Conservation (phyloP, 1,140 invertebrate genomes). For the Sycobia sp. region DNA sequence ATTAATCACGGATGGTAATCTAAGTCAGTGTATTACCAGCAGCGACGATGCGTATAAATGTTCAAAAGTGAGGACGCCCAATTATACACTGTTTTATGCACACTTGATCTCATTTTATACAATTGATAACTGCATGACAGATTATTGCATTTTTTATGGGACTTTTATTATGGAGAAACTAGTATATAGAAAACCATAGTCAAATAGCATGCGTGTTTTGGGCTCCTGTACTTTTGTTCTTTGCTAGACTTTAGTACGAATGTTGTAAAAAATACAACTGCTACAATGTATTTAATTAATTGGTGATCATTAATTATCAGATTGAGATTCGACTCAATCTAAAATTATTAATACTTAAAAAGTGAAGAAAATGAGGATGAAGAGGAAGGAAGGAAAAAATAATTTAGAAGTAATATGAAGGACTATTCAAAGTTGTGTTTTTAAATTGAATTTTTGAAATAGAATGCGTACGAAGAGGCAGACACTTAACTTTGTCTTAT, state of each 20-base stretch:
- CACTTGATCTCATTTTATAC: conserved; percentile 24
- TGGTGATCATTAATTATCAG: conserved; percentile 48
- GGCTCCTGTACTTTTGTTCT: conserved; percentile 55
- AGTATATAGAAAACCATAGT: neutral
- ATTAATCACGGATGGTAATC: conserved; percentile 24
- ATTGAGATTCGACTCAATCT: conserved; percentile 54
- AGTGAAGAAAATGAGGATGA: conserved; percentile 50
- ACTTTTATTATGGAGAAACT: conserved; percentile 1
- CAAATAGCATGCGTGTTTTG: conserved; percentile 39
- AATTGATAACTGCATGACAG: conserved; percentile 3
- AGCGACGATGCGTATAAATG: conserved; percentile 59
- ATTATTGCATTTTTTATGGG: conserved; percentile 19
- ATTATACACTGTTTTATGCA: conserved; percentile 18
- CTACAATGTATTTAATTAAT: conserved; percentile 56
- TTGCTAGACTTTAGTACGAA: conserved; percentile 56
- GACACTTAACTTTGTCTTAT: conserved; percentile 43
- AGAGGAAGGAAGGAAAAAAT: conserved; percentile 43
- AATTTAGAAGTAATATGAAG: conserved; percentile 57
- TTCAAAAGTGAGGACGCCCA: conserved; percentile 49
- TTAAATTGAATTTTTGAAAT: conserved; percentile 62
- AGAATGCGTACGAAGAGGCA: conserved; percentile 60
- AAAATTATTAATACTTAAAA: conserved; percentile 48
- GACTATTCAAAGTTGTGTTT: conserved; percentile 61
- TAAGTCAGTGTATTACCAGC: conserved; percentile 53
- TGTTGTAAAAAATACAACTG: conserved; percentile 56